A percentile compares a stretch with the other conserved stretches of the same genome.
phyloP scores from a whole-genome alignment of 2,113 vertebrate genomes.

The Macquaria australasica region DNA sequence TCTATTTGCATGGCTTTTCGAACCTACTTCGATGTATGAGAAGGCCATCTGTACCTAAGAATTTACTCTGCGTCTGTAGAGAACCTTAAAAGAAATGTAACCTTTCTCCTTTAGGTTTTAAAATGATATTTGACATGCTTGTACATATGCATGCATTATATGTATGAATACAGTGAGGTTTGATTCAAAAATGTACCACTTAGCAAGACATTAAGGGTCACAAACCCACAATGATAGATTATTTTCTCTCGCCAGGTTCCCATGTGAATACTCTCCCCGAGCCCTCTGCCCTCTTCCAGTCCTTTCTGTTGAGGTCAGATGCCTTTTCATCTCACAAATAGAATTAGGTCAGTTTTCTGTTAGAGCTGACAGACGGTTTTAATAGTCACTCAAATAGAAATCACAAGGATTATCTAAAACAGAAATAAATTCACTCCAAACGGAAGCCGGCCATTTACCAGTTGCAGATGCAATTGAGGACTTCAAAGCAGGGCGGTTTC shows the following conservation, averaged over 20 bases:
- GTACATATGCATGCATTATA: background rate
- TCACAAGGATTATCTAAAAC: conserved; percentile 44
- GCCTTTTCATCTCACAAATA: conserved; percentile 43
- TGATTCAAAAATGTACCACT: background rate
- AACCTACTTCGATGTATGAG: background rate
- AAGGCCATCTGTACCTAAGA: background rate
- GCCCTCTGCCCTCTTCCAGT: background rate
- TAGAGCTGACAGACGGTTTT: conserved; percentile 20
- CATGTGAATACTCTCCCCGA: background rate
- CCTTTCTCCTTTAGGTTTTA: background rate
- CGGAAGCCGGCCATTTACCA: conserved; percentile 6
- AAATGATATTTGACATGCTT: background rate
- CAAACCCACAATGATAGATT: background rate
- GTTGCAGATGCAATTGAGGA: background rate
- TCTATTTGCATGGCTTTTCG: conserved; percentile 19
- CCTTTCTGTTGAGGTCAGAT: conserved; percentile 15
- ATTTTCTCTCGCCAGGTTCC: background rate
- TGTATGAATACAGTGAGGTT: background rate
- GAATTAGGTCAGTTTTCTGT: conserved; percentile 34
- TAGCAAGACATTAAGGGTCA: background rate
- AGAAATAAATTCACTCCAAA: conserved; percentile 13
- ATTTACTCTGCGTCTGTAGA: background rate
- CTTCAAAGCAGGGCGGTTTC: conserved; percentile 23
- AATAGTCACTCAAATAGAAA: conserved; percentile 43
- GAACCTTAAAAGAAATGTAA: background rate